Conservation (phyloP, 2,888 invertebrate species). For the Ceramica pisi region DNA sequence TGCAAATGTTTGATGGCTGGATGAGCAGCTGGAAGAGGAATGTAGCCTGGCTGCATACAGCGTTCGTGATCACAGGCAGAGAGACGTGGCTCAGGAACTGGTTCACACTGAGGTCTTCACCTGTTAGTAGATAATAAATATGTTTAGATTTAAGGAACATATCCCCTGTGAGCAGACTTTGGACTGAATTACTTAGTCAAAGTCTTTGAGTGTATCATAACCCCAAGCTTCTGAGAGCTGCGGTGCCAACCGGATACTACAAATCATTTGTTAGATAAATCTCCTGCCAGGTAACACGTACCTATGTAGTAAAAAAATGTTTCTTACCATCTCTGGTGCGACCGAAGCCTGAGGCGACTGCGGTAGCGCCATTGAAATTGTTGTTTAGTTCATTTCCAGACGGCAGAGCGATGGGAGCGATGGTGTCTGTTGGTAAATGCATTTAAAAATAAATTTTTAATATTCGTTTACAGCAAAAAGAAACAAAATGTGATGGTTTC, state of each 20-base stretch:
- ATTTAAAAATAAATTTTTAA: background rate
- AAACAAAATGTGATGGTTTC: background rate
- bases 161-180: too few species aligned
- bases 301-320: too few species aligned
- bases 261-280: too few species aligned
- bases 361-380: constrained; percentile 64
- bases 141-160: background rate
- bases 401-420: constrained; percentile 68
- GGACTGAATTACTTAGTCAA: too few species aligned
- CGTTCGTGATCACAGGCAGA: constrained; percentile 36
- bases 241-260: too few species aligned
- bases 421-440: constrained; percentile 56
- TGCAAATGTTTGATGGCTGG: constrained; percentile 74
- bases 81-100: constrained; percentile 37
- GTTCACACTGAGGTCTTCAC: constrained; percentile 17
- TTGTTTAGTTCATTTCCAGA: constrained; percentile 62
- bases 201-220: too few species aligned
- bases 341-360: constrained; percentile 76
- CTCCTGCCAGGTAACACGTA: too few species aligned
- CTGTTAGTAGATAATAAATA: background rate
- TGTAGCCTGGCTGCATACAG: constrained; percentile 32
- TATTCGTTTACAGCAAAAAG: background rate
- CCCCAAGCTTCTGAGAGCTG: too few species aligned
- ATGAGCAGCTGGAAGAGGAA: constrained; percentile 29
- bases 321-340: constrained; percentile 64